Percentiles rank a stretch among this genome's conserved stretches.
Conservation (phyloP, 2,113 vertebrate genomes). For the Phylloscopus trochilus region DNA sequence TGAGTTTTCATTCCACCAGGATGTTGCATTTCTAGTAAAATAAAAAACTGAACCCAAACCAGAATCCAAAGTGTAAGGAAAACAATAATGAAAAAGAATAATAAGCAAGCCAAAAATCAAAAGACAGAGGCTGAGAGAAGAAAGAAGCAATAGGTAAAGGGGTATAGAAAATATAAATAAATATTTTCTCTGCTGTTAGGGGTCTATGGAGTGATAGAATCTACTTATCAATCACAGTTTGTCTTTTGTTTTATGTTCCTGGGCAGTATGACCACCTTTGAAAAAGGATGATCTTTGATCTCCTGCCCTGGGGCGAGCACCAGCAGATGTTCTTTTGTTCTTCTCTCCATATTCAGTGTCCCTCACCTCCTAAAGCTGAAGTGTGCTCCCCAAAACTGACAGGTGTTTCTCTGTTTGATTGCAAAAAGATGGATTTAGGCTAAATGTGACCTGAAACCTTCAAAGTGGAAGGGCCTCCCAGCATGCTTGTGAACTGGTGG, state of each 20-base stretch:
- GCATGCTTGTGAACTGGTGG: not conserved
- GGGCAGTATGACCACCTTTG: conserved; percentile 27
- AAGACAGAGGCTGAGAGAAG: not conserved
- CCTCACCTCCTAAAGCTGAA: not conserved
- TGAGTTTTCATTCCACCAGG: conserved; percentile 57
- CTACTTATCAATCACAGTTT: conserved; percentile 5
- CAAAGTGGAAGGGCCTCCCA: conserved; percentile 31
- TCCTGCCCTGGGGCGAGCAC: not conserved
- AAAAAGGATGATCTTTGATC: conserved; percentile 40
- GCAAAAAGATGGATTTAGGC: conserved; percentile 32
- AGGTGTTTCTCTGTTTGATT: conserved; percentile 45
- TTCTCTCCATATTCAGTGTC: not conserved
- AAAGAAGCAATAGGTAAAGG: not conserved
- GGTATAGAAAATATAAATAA: not conserved
- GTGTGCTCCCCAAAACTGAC: not conserved
- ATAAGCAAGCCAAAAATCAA: conserved; percentile 53
- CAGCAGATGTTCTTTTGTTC: conserved; percentile 56
- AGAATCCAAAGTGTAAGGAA: conserved; percentile 35
- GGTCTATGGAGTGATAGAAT: not conserved
- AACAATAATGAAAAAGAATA: conserved; percentile 48
- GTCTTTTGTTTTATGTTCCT: conserved; percentile 8
- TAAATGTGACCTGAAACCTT: conserved; percentile 49
- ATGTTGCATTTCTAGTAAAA: conserved; percentile 65
- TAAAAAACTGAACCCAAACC: conserved; percentile 51
- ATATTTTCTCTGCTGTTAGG: not conserved